Evolutionary conservation across 2,113 vertebrate genomes (phyloP).

Genomic region (Callopanchax toddi): DNA sequence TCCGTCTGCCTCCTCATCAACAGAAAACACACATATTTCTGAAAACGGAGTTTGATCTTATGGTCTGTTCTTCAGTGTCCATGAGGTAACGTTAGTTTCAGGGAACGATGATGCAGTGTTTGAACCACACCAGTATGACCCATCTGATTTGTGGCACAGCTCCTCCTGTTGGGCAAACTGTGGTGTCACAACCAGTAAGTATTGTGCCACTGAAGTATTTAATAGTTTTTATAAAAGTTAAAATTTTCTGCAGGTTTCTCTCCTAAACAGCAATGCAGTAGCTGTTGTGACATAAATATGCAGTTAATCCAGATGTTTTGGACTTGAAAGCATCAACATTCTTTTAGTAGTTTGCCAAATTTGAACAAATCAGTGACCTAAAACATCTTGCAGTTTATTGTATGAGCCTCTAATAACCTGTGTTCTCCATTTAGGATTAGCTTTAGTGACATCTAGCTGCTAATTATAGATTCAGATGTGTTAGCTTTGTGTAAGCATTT

Average conservation of each 20-base stretch:
- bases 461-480: conserved; percentile 11
- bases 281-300: background rate
- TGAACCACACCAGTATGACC: no score
- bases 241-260: no score
- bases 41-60: conserved; percentile 37
- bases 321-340: background rate
- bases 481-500: conserved; percentile 46
- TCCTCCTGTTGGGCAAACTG: no score
- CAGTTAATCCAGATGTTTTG: background rate
- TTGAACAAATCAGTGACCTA: background rate
- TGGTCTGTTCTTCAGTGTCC: background rate
- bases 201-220: background rate
- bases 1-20: conserved; percentile 91
- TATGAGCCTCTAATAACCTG: no score
- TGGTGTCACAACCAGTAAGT: background rate
- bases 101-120: background rate
- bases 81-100: background rate
- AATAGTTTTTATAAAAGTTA: background rate
- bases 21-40: conserved; percentile 79
- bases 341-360: background rate
- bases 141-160: background rate
- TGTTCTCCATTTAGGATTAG: background rate
- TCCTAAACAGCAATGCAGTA: background rate
- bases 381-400: no score
- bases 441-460: conserved; percentile 25